These are phyloP conservation scores for Cerceris rybyensis DNA, from an alignment of 2,888 invertebrate species.

Conservation along the genomic window DNA sequence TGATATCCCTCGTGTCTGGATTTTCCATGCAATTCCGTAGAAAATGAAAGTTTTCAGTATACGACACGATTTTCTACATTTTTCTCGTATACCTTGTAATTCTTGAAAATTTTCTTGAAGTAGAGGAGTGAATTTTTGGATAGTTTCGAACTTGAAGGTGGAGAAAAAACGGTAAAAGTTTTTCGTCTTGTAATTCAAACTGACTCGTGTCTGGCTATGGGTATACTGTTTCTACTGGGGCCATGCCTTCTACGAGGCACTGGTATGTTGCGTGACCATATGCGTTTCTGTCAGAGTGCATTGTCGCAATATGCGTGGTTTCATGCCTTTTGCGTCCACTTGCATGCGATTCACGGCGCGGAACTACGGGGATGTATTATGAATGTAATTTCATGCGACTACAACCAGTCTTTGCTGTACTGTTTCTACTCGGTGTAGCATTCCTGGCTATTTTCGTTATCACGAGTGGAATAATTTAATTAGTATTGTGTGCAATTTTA, in stretches of 20 bases:
- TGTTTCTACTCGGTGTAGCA: constrained; percentile 35
- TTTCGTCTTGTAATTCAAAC: not conserved
- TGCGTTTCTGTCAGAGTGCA: constrained; percentile 19
- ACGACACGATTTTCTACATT: too few relatives aligned
- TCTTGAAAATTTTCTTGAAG: too few relatives aligned
- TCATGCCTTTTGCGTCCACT: constrained; percentile 42
- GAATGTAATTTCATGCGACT: constrained; percentile 37
- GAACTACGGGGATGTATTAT: constrained; percentile 31
- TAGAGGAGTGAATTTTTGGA: too few relatives aligned
- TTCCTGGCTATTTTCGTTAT: constrained; percentile 10
- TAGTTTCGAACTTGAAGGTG: too few relatives aligned
- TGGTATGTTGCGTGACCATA: constrained; percentile 26
- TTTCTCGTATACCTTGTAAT: too few relatives aligned
- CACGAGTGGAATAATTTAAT: constrained; percentile 33
- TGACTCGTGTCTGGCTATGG: constrained; percentile 11
- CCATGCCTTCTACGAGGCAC: not conserved
- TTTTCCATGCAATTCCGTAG: too few relatives aligned
- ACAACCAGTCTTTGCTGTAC: constrained; percentile 10
- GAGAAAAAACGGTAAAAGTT: not conserved
- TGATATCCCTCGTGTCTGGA: too few relatives aligned
- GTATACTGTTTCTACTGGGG: constrained; percentile 17
- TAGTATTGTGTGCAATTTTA: constrained; percentile 6
- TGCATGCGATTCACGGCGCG: constrained; percentile 31
- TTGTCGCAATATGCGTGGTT: constrained; percentile 29
- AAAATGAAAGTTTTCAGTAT: too few relatives aligned